Evolutionary conservation across 1,140 invertebrate species (phyloP).

Genomic region (Neodiprion pinetum): DNA sequence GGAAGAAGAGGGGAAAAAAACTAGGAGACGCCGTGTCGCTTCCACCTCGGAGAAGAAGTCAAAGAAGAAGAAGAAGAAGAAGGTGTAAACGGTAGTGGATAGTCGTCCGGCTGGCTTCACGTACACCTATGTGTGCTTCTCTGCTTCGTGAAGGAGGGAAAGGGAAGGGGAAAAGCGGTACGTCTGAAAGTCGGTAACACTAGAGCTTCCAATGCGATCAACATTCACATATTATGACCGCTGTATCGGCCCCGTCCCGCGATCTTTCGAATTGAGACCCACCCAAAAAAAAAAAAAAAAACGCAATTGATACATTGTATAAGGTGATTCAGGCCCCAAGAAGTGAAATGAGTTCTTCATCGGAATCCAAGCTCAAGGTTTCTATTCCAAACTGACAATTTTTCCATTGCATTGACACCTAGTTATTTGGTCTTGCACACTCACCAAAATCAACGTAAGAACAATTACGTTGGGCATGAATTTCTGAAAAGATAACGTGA

Average conservation of each 20-base stretch:
- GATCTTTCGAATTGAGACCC: not conserved
- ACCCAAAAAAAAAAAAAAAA: not conserved
- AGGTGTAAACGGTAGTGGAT: conserved; percentile 7
- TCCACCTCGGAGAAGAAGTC: not conserved
- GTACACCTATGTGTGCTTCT: not conserved
- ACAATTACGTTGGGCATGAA: too few species aligned
- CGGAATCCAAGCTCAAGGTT: not conserved
- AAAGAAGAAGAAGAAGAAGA: conserved; percentile 2
- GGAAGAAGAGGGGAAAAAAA: not conserved
- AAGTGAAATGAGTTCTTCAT: not conserved
- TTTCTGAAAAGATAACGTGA: too few species aligned
- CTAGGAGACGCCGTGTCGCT: not conserved
- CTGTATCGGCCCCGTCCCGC: not conserved
- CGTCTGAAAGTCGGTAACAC: conserved; percentile 6
- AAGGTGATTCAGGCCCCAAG: not conserved
- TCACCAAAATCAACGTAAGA: too few species aligned
- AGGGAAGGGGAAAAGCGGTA: not conserved
- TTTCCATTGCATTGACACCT: too few species aligned
- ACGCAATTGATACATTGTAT: not conserved
- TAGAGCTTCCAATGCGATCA: conserved; percentile 1
- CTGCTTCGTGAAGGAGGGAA: not conserved
- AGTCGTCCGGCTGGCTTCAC: not conserved
- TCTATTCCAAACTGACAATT: too few species aligned
- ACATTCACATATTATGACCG: conserved; percentile 7
- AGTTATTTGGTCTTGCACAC: too few species aligned